Base-by-base conservation (phyloP, 2,113 vertebrate genomes). In the Tauraco erythrolophus region DNA sequence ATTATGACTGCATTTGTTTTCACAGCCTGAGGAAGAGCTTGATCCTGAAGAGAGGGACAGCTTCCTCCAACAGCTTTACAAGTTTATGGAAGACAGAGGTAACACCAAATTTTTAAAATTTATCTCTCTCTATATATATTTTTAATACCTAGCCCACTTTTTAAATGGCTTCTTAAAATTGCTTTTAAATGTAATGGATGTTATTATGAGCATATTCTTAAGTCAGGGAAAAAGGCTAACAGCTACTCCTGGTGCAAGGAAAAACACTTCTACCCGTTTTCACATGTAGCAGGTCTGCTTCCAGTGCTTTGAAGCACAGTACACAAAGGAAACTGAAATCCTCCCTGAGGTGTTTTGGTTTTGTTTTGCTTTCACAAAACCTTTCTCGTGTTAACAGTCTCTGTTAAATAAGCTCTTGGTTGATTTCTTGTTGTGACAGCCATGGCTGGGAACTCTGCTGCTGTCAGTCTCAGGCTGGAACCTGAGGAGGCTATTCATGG, bases 41-140 rank as follows among this genome's bases (percentile, higher is more conserved):
- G 99, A 99, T 98, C 99, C 99, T 80, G 99, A 99, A 97, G 99
- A 99, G 98, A 99, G 99, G 96, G 99, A 99, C 97, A 98, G 98
- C 97, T 99, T 99, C 98, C 98, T 99, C 97, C 99, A 99, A 98
- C 99, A 99, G 98, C 99, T 99, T 84, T 99, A 99, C 97, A 99
- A 99, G 98, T 99, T 99, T 98, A 99, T 99, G 99, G 99, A 99
- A 98, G 99, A 99, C 98, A 98, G 99, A 99, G 99, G 96, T 97
- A 96, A 78, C 10, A 19, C 30, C 43, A 30, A 45, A 33, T 57
- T 43, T 31, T 41, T 23, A 11, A 41, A 41, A 41, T 30, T 22
- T 39, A 8, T 56, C 19, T 60, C 14, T 60, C 14, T 14, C 14
- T n/a, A 57, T 33, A 33, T 33, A 25, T 61, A 11, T 61, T 50